These are phyloP conservation scores for Morbakka virulenta DNA, from an alignment of 30 jellyfish, hydroid and myxozoan genomes.

Conservation along the genomic window DNA sequence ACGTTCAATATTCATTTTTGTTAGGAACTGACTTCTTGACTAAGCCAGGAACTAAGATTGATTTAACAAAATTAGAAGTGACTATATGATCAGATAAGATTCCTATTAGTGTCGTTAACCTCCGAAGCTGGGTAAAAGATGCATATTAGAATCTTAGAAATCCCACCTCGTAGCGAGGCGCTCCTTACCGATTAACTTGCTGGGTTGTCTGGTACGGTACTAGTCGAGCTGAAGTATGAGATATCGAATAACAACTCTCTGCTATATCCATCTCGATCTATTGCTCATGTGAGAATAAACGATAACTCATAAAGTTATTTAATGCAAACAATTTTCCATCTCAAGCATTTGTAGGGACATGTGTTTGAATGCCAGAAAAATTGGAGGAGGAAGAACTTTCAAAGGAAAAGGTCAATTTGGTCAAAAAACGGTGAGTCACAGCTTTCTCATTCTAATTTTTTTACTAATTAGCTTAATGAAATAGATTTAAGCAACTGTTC, in stretches of 20 bases:
- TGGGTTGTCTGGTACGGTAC: constrained; percentile 15
- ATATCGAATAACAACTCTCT: constrained; percentile 6
- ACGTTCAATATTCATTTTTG: constrained; percentile 1
- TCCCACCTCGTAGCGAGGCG: constrained; percentile 32
- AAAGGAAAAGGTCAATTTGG: too few species aligned
- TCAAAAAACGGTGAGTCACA: constrained; percentile 6
- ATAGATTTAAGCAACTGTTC: not conserved
- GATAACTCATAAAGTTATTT: not conserved
- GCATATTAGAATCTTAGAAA: too few species aligned
- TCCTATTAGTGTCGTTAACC: constrained; percentile 6
- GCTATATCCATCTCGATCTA: constrained; percentile 19
- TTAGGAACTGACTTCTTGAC: constrained; percentile 23
- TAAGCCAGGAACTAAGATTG: constrained; percentile 12
- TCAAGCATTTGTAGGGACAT: constrained; percentile 31
- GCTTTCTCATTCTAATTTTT: not conserved
- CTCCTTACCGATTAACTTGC: not conserved
- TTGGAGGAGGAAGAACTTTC: not conserved
- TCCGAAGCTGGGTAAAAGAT: constrained; percentile 1
- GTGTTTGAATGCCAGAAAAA: constrained; percentile 41
- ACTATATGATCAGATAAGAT: not conserved
- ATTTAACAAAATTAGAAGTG: not conserved
- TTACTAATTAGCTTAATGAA: constrained; percentile 3
- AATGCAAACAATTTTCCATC: constrained; percentile 18
- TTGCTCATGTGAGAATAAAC: not conserved
- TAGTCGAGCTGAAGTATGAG: constrained; percentile 45